Percentiles rank a stretch among this genome's conserved stretches.
Evolutionary conservation across 2,888 invertebrate species (phyloP).

Genomic region (Trisateles emortualis): DNA sequence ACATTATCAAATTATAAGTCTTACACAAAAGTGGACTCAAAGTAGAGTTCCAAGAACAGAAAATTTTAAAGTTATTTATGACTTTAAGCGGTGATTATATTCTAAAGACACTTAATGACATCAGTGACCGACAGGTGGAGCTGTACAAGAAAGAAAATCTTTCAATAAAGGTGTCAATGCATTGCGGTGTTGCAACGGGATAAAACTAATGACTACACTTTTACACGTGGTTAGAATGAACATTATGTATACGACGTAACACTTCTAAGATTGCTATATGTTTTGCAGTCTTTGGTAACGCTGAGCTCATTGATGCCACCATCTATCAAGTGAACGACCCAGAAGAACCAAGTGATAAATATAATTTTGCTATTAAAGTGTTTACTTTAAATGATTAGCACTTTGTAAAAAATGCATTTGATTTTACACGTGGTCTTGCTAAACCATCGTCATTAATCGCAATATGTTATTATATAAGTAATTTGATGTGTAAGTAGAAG

Average conservation of each 20-base stretch:
- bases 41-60: too few species aligned
- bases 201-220: slow-evolving; percentile 38
- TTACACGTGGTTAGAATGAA: slow-evolving; percentile 36
- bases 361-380: not conserved
- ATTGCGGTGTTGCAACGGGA: slow-evolving; percentile 44
- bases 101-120: slow-evolving; percentile 22
- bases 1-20: too few species aligned
- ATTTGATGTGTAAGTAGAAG: too few species aligned
- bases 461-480: too few species aligned
- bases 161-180: slow-evolving; percentile 37
- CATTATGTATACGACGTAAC: too few species aligned
- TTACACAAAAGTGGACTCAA: too few species aligned
- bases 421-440: not conserved
- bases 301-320: not conserved
- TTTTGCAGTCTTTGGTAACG: not conserved
- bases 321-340: not conserved
- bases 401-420: not conserved
- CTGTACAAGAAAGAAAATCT: slow-evolving; percentile 33
- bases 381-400: not conserved
- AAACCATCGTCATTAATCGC: not conserved
- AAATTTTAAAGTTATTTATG: too few species aligned
- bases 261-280: too few species aligned
- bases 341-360: not conserved
- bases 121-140: slow-evolving; percentile 33
- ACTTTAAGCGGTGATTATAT: slow-evolving; percentile 6